These are phyloP conservation scores for Sussaba pulchella DNA, from an alignment of 2,888 invertebrate species.

Conservation along the genomic window DNA sequence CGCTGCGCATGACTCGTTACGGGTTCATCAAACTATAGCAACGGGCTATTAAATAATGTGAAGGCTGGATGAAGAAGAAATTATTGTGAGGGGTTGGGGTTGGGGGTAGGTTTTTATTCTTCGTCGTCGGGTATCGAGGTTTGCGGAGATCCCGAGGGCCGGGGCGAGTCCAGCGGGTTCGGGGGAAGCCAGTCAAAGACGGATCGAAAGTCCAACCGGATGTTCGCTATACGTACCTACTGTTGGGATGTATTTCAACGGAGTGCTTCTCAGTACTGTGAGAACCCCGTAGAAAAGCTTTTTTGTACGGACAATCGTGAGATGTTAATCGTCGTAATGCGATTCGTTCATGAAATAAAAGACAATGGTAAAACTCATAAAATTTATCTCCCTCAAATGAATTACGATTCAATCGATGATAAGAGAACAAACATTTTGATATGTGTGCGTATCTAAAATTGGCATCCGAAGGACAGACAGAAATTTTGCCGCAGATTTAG, in stretches of 20 bases:
- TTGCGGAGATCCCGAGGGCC: background rate
- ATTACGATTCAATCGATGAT: no score
- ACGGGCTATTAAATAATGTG: slow-evolving; percentile 3
- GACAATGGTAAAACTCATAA: no score
- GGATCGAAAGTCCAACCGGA: slow-evolving; percentile 59
- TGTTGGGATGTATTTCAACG: slow-evolving; percentile 11
- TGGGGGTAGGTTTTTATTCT: background rate
- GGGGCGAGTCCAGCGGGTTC: slow-evolving; percentile 21
- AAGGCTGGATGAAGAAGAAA: slow-evolving; percentile 3
- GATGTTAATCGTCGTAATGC: no score
- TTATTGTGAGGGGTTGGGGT: no score
- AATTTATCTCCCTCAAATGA: no score
- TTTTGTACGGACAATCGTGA: background rate
- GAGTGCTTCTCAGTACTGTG: background rate
- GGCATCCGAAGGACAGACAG: background rate
- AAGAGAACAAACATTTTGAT: no score
- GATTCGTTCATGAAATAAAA: no score
- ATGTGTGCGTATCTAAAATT: no score
- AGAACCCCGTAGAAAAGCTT: background rate
- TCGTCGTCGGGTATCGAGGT: slow-evolving; percentile 19
- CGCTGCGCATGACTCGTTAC: slow-evolving; percentile 21
- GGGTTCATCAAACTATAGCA: slow-evolving; percentile 28
- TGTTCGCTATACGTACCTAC: slow-evolving; percentile 33
- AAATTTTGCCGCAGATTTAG: slow-evolving; percentile 11
- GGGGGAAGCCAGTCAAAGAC: slow-evolving; percentile 46